Percentiles rank a stretch among this genome's conserved stretches.
Evolutionary conservation across 2,797 vertebrate genomes (phyloP).

Genomic region (Characodon lateralis): DNA sequence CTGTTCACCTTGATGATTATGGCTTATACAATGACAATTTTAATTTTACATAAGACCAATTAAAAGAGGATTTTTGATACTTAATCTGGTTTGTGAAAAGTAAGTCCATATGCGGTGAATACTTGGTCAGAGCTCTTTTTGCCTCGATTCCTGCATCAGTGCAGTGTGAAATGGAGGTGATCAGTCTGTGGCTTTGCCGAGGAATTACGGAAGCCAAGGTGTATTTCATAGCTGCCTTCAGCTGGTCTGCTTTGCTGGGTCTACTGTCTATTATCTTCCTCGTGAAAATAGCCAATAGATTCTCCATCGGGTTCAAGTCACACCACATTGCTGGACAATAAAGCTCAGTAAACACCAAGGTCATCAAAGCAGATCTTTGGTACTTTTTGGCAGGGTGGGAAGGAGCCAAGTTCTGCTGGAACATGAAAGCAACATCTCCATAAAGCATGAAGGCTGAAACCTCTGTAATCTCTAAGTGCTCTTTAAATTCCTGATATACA

Average conservation of each 20-base stretch:
- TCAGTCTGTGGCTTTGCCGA: background rate
- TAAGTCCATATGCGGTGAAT: background rate
- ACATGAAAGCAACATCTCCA: background rate
- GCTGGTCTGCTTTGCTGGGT: background rate
- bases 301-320: background rate
- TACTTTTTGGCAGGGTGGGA: background rate
- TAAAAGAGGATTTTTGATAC: background rate
- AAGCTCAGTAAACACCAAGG: background rate
- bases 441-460: background rate
- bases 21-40: background rate
- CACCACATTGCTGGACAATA: too few species aligned
- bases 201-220: background rate
- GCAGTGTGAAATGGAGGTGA: background rate
- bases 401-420: background rate
- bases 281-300: background rate
- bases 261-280: background rate
- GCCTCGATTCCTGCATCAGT: background rate
- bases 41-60: background rate
- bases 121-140: background rate
- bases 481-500: background rate
- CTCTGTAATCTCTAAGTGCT: too few species aligned
- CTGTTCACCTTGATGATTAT: background rate
- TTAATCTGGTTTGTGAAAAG: background rate
- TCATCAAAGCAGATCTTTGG: background rate
- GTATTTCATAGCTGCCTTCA: background rate